phyloP scores from a whole-genome alignment of 2,113 vertebrate genomes.

The Bettongia penicillata region DNA sequence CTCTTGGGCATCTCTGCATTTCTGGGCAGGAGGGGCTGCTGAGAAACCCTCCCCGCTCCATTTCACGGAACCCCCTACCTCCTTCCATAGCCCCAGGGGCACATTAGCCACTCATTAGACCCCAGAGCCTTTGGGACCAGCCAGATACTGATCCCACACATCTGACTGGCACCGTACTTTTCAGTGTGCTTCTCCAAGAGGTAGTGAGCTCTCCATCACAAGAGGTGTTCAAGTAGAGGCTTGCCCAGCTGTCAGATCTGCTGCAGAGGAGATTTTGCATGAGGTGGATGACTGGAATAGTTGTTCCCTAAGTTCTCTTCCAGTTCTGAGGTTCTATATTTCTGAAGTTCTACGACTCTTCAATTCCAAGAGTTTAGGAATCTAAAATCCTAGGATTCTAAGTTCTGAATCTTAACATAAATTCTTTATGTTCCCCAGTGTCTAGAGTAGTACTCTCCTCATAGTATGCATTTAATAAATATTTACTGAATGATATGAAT shows the following conservation, averaged over 20 bases:
- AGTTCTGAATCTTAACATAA: background rate
- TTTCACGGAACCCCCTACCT: constrained; percentile 5
- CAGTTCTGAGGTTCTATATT: background rate
- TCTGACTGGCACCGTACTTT: background rate
- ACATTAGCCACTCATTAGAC: background rate
- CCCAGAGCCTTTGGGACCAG: background rate
- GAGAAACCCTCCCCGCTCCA: background rate
- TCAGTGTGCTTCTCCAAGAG: background rate
- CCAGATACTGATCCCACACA: background rate
- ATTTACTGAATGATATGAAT: background rate
- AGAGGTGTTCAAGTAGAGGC: background rate
- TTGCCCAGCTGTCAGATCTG: background rate
- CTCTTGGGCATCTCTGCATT: constrained; percentile 47
- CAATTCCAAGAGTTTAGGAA: background rate
- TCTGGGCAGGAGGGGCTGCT: constrained; percentile 1
- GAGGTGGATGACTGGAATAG: background rate
- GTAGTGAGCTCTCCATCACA: background rate
- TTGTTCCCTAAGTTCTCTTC: background rate
- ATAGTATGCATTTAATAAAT: background rate
- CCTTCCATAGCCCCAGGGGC: background rate
- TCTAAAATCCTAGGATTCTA: background rate
- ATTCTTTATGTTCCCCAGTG: background rate
- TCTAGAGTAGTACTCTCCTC: background rate
- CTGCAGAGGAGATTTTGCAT: background rate
- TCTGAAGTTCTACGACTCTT: background rate